Base-by-base conservation (phyloP, 2,113 vertebrate genomes). In the Macrotus californicus region DNA sequence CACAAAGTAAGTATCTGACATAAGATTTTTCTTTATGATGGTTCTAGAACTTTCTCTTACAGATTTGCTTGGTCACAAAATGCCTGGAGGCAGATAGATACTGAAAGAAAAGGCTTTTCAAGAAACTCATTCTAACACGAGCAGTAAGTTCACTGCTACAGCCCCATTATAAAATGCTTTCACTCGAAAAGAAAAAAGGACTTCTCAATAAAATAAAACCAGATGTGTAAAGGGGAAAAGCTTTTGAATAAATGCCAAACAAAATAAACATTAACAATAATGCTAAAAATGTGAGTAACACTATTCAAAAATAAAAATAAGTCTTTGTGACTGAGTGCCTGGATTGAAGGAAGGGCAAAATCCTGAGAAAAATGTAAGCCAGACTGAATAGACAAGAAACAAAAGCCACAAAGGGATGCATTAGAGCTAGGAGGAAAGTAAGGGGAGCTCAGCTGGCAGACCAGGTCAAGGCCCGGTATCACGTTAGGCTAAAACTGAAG, bases 131-230 rank as follows among this genome's bases (percentile, higher is more conserved):
- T 86, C 67, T 34, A 82, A 85, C 18, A 73, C n/a, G n/a, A n/a
- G n/a, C n/a, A 64, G 4, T 79, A 91, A 46, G 56, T 87, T 96
- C 76, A 91, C n/a, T 84, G 54, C 54, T 88, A 75, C 92, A 61
- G 48, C 26, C 52, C 93, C 91, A 96, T 90, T 94, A 94, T 92
- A 83, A 96, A 96, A 95, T 41, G 13, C 59, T 81, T 92, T 96
- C 77, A 70, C 46, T 34, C 59, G 66, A 54, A 94, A 87, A 87
- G 43, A 87, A 84, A 89, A 95, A 67, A 67, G 8, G 69, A 36
- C 54, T 91, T 83, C 41, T 67, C 43, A 52, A 22, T 84, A 72
- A 94, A 94, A 95, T 39, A 82, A 94, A 95, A 88, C 59, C 46
- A 85, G 72, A 87, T 43, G 36, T 61, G 75, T 56, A 91, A 92